Evolutionary conservation across 2,797 vertebrate species (phyloP), one percentile per base, ranked within the genome.

Genomic region (Ctenosaura bakeri): DNA sequence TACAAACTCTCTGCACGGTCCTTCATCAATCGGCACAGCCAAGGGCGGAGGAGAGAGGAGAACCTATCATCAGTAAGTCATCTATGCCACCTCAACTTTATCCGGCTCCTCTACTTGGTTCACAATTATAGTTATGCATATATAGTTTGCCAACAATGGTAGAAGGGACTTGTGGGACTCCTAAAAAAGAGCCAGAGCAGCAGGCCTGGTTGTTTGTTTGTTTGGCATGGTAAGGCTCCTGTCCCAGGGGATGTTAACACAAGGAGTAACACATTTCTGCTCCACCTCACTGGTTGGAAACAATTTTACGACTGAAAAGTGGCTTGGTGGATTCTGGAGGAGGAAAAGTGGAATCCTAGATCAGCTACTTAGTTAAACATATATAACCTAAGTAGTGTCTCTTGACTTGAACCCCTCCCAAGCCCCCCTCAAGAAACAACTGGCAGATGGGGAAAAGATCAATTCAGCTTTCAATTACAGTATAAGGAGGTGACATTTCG

Each of bases 1-100:
- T 99, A 99, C 97, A 98, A 98, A 90, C 98, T 99, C 59, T 99
- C 99, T 0, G 98, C 98, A 0, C 98, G 98, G 87, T 99, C 99
- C 81, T 97, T 99, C 95, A 98, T 99, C 93, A 98, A 98, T 96
- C 97, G 98, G 89, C 98, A 99, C 96, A 96, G 98, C 96, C 97
- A 98, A 86, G 94, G 97, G 4, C 96, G 98, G 93, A 94, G 98
- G 95, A 97, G 98, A 76, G 98, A 98, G 87, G 98, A 98, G 77
- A 98, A 98, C 22, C 96, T 99, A 88, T 98, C 98, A 86, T 98
- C 98, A n/a, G 99, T 99, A 93, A 99, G 98, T 97, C 52, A 78
- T 42, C 22, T 71, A 20, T 20, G 32, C 56, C 6, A 38, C 26
- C 32, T 62, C 16, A 20, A 35, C 87, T 54, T 73, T 81, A 83